A percentile compares a stretch with the other conserved stretches of the same genome.
Evolutionary conservation across 2,113 vertebrate species (phyloP).

Genomic region (Anolis sagrei): DNA sequence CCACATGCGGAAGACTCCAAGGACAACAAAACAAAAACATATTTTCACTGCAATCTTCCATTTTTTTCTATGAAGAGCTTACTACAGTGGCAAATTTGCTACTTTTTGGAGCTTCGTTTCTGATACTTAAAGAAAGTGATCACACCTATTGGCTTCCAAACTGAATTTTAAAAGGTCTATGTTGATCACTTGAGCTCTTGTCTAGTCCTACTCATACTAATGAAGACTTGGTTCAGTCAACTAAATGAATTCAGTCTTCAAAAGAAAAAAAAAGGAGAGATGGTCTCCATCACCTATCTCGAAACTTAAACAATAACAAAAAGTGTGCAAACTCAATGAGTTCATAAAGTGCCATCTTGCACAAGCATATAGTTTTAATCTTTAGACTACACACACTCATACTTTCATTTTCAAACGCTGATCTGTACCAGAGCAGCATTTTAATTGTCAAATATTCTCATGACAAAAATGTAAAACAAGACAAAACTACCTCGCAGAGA

Average conservation of each 20-base stretch:
- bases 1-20: conserved; percentile 58
- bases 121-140: conserved; percentile 29
- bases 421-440: background rate
- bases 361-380: background rate
- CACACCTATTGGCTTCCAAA: background rate
- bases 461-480: background rate
- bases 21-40: conserved; percentile 50
- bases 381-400: background rate
- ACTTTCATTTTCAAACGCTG: conserved; percentile 24
- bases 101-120: conserved; percentile 28
- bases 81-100: conserved; percentile 31
- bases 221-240: background rate
- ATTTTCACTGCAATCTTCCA: conserved; percentile 20
- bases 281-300: conserved; percentile 22
- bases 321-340: conserved; percentile 18
- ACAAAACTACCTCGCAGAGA: background rate
- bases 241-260: conserved; percentile 25
- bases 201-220: conserved; percentile 9
- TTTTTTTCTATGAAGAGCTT: conserved; percentile 42
- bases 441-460: background rate
- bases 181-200: background rate
- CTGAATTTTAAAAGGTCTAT: conserved; percentile 10
- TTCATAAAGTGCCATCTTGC: conserved; percentile 36
- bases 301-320: conserved; percentile 45
- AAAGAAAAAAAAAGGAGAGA: conserved; percentile 38